Percentiles rank a stretch among this genome's conserved stretches.
These are phyloP conservation scores for Temnothorax rugatulus DNA, from an alignment of 2,888 invertebrate species.

Conservation along the genomic window DNA sequence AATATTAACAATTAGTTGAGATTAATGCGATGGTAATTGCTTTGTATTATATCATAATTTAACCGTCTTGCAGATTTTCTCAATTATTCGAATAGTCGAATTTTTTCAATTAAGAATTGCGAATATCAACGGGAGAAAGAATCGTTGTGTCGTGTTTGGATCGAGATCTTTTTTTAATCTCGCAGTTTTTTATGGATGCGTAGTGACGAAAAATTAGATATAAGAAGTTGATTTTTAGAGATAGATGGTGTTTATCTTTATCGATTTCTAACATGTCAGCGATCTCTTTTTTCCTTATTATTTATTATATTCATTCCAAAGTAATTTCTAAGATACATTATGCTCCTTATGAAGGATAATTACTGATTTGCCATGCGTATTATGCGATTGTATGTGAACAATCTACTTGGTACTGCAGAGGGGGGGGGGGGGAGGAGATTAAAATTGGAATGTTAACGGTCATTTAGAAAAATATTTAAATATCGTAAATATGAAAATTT, in stretches of 20 bases:
- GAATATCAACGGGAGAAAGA: neutral
- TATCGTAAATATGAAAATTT: slow-evolving; percentile 32
- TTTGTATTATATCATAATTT: slow-evolving; percentile 47
- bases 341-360: slow-evolving; percentile 12
- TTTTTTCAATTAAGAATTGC: neutral
- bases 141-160: slow-evolving; percentile 35
- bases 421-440: neutral
- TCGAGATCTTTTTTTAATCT: slow-evolving; percentile 36
- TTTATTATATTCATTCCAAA: slow-evolving; percentile 57
- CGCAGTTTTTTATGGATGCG: slow-evolving; percentile 15
- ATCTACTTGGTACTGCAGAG: slow-evolving; percentile 21
- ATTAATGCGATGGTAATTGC: slow-evolving; percentile 24
- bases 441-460: slow-evolving; percentile 14
- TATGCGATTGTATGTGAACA: slow-evolving; percentile 23
- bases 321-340: slow-evolving; percentile 44
- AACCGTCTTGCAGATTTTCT: slow-evolving; percentile 25
- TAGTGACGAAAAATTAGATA: slow-evolving; percentile 27
- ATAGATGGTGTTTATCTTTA: neutral
- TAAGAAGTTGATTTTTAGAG: neutral
- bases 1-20: slow-evolving; percentile 40
- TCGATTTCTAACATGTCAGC: slow-evolving; percentile 40
- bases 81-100: neutral
- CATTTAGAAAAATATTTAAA: slow-evolving; percentile 25
- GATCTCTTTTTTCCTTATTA: slow-evolving; percentile 51
- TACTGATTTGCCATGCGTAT: slow-evolving; percentile 37